Evolutionary conservation across 2,797 vertebrate species (phyloP), one percentile per base, ranked within the genome.

Genomic region (Sebastes iracundus): DNA sequence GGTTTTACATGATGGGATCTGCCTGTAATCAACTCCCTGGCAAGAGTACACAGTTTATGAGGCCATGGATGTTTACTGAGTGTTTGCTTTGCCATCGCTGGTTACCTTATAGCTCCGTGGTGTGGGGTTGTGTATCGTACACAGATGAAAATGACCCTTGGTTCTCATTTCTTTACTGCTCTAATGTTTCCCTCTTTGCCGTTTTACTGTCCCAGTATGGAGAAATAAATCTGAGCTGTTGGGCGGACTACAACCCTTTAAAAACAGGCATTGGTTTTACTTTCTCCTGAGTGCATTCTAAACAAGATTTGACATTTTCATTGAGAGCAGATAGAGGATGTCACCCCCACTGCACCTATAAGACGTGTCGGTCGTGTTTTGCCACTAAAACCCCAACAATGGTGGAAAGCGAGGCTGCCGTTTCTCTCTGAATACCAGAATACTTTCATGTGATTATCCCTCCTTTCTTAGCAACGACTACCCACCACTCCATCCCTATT

Each of bases 21-120:
- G 89, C 86, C 90, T 92, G 91, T 92, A 94, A 95, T 95, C 92
- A 94, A 90, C 83, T 93, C 77, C 59, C 81, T 94, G 92, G 93
- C 89, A 91, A 22, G 75, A 85, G 67, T 61, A 83, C 76, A 85
- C 77, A 75, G 81, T 91, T 89, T 90, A 88, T 88, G 75, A 81
- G 84, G 80, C 69, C 69, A 77, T 63, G 46, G 60, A 75, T 88
- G 76, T 88, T 88, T 65, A 70, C 77, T 52, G 75, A 46, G 38
- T 49, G 38, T 84, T 70, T 82, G 62, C 64, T 77, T 64, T 77
- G 59, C 55, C 69, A 67, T 85, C 6, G 2, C 61, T 66, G 56
- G 74, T 81, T 77, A 78, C 65, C 56, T 80, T 85, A 66, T 1
- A 55, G 73, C 52, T 67, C 56, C 22, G 35, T 7, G 25, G 18